Evolutionary conservation across 2,113 vertebrate species (phyloP), one percentile per base, ranked within the genome.

Genomic region (Zingel zingel): DNA sequence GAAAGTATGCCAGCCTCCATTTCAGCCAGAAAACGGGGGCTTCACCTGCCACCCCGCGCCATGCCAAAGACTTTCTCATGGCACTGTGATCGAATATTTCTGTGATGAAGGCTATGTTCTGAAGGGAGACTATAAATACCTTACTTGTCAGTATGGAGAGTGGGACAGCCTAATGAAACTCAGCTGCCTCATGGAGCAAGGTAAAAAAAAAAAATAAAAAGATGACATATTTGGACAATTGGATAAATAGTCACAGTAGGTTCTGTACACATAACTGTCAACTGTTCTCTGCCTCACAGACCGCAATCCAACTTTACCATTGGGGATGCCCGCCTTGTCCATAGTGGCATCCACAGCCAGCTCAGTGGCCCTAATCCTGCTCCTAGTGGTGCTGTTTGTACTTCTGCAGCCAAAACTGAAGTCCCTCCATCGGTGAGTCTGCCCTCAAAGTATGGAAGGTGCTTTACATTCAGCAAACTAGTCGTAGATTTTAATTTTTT

Each of bases 371-470:
- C 95, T 99, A 57, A 96, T 99, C 85, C 96, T 99, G 73, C 97
- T 99, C 74, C 94, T 99, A 2, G 96, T 99, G 79, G 98, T 99
- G 81, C 94, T 99, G 65, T 98, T 99, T 85, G 98, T 99, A 57
- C 93, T 99, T 90, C 92, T 99, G 89, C 98, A 99, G 93, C 98
- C 98, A 51, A 99, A 97, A 93, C 95, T 99, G 71, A 99, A 99
- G 94, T 98, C 97, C 0, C 97, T 99, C 80, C 97, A 99, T 89
- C 96, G 98, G 98, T 99, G 51, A 95, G 96, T 74, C 51, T 48
- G 7, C 13, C 11, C n/a, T 67, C 6, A 21, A 36, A 68, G 12
- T 19, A 10, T 21, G 8, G 5, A n/a, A 8, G 0, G 15, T 16
- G 21, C 39, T 25, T 39, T 12, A 16, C 19, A 36, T n/a, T 27